Base-by-base conservation (phyloP, 2,113 vertebrate species). In the Platanista minor region DNA sequence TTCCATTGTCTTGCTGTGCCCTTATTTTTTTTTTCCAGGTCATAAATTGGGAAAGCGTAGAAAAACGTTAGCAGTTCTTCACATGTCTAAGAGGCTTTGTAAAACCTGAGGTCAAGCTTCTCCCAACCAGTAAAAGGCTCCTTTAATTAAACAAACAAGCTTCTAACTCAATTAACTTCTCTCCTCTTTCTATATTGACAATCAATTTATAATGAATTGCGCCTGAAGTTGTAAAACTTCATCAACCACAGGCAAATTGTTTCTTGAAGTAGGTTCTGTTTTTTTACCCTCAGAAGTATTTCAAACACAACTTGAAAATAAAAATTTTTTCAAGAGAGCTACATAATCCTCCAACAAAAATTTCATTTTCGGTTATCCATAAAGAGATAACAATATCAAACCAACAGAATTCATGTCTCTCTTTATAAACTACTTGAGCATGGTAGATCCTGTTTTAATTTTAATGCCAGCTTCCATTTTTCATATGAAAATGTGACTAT, bases 91-190 rank as follows among this genome's bases (percentile, higher is more conserved):
- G 74, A 64, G 39, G 39, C 43, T 77, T 18, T 57, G 21, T 81
- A 81, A 92, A 94, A 82, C 11, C 39, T 15, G 41, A 78, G 3
- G 23, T 82, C 62, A 12, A 74, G 84, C 29, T 89, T 57, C 59
- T 46, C 77, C 15, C 46, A 83, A 20, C 6, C n/a, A 41, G 11
- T 23, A 49, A 74, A 92, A 83, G 61, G 0, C 12, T 91, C 33
- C n/a, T 69, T 90, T 87, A 80, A 80, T 52, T 82, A 77, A 89
- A 57, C 52, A 71, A 92, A 87, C 29, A 81, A 81, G 23, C 18
- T 82, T 89, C 61, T 91, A 86, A 81, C 36, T 95, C 66, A 92
- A 74, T 96, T 93, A 92, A 94, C 27, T 69, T 74, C n/a, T 20
- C 92, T 74, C 46, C 43, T 91, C 59, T 77, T 93, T 81, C 52